Evolutionary conservation across 2,888 invertebrate species (phyloP).

Genomic region (Cheilosia vernalis): DNA sequence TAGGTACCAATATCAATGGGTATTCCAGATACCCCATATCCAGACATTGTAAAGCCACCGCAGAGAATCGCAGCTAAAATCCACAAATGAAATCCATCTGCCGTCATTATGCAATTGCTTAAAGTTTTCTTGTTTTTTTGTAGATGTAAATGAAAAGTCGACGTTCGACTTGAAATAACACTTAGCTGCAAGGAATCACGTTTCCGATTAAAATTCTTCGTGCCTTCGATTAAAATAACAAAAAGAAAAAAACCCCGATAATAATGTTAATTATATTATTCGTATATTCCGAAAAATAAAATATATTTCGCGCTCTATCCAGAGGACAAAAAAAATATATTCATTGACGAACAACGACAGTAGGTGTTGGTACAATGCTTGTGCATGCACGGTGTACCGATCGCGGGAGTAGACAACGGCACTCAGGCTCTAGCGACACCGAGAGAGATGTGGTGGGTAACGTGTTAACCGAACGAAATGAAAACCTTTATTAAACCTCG

Average conservation of each 20-base stretch:
- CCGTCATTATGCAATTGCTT: slow-evolving; percentile 37
- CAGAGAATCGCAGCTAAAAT: slow-evolving; percentile 51
- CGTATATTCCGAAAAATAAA: slow-evolving; percentile 21
- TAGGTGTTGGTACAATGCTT: background rate
- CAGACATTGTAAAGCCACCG: slow-evolving; percentile 24
- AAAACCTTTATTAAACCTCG: slow-evolving; percentile 69
- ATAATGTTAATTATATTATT: slow-evolving; percentile 26
- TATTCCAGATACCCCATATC: slow-evolving; percentile 46
- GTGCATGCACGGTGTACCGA: slow-evolving; percentile 9
- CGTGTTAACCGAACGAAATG: slow-evolving; percentile 69
- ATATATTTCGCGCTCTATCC: slow-evolving; percentile 28
- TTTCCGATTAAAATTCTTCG: slow-evolving; percentile 16
- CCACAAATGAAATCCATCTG: slow-evolving; percentile 41
- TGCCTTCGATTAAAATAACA: slow-evolving; percentile 12
- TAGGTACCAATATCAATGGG: slow-evolving; percentile 54
- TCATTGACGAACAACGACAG: slow-evolving; percentile 29
- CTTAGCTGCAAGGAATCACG: slow-evolving; percentile 31
- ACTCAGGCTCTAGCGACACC: slow-evolving; percentile 19
- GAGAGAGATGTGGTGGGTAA: slow-evolving; percentile 30
- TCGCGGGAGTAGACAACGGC: slow-evolving; percentile 29
- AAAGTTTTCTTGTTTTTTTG: slow-evolving; percentile 7
- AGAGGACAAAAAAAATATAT: background rate
- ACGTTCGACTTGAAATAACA: slow-evolving; percentile 5
- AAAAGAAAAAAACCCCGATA: background rate
- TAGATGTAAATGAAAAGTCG: background rate